Percentiles rank a stretch among this genome's conserved stretches.
Conservation (phyloP, 2,797 vertebrate genomes). For the Emydoidea blandingii region DNA sequence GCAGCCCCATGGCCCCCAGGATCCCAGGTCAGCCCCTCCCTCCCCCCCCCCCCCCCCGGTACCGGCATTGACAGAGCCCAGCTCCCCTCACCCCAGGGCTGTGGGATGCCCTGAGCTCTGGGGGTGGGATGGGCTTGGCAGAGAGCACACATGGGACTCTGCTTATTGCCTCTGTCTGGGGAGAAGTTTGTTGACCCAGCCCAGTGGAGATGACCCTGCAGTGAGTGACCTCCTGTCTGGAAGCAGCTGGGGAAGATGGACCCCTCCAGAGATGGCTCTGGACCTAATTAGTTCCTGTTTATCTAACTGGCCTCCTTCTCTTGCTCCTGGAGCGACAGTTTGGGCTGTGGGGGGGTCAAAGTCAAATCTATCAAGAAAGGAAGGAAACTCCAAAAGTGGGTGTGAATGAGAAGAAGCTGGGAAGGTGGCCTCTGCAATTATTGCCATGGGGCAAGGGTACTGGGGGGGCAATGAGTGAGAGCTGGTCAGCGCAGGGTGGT, state of each 20-base stretch:
- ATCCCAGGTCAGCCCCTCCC: not conserved
- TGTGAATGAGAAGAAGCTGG: not conserved
- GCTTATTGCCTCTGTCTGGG: not conserved
- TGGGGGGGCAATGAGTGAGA: not conserved
- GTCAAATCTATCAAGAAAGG: not conserved
- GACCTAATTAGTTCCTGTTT: not conserved
- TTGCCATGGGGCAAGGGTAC: not conserved
- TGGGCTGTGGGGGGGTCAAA: not conserved
- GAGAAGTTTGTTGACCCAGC: not conserved
- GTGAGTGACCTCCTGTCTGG: slow-evolving; percentile 13
- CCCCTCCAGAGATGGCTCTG: not conserved
- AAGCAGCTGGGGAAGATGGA: not conserved
- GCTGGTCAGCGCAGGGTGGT: not conserved
- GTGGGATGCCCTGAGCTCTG: not conserved
- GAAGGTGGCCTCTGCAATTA: not conserved
- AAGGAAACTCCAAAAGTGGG: not conserved
- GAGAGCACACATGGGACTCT: not conserved
- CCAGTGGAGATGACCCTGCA: not conserved
- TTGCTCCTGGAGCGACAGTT: not conserved
- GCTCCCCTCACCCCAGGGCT: not conserved
- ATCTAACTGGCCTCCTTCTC: accelerated
- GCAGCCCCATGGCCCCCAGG: not conserved
- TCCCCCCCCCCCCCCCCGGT: too few relatives aligned
- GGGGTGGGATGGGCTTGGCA: too few relatives aligned
- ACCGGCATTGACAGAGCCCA: not conserved